Percentiles rank a stretch among this genome's conserved stretches.
Evolutionary conservation across 92 coral and sea anemone genomes (phyloP).

Genomic region (Actinostola sp.): DNA sequence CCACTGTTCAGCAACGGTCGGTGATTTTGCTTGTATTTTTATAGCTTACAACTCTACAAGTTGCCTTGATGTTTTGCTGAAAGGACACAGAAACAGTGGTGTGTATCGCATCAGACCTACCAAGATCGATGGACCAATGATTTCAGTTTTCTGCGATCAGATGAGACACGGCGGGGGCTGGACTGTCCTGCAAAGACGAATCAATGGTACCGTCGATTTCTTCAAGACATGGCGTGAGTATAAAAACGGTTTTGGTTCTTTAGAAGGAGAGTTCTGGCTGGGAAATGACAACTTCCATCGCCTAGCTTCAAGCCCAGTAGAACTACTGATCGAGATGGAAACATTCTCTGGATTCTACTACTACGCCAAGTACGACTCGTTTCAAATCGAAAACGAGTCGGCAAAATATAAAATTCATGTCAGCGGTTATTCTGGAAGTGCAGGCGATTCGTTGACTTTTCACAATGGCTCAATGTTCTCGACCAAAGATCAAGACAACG

Average conservation of each 20-base stretch:
- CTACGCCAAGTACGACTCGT: conserved; percentile 35
- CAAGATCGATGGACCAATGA: neutral
- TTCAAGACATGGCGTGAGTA: conserved; percentile 40
- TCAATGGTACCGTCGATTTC: conserved; percentile 42
- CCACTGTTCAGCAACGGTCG: neutral
- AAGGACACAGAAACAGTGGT: conserved; percentile 26
- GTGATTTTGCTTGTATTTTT: neutral
- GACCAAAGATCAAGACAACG: conserved; percentile 28
- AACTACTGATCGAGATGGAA: conserved; percentile 39
- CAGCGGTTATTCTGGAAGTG: conserved; percentile 36
- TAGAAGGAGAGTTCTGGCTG: conserved; percentile 48
- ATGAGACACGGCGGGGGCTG: conserved; percentile 47
- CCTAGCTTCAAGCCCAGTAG: conserved; percentile 20
- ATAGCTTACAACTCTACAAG: conserved; percentile 16
- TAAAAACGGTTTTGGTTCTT: conserved; percentile 44
- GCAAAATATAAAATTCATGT: conserved; percentile 16
- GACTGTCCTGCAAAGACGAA: conserved; percentile 39
- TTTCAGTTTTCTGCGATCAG: conserved; percentile 36
- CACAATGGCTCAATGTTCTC: conserved; percentile 24
- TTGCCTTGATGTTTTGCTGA: conserved; percentile 36
- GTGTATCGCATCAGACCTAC: conserved; percentile 27
- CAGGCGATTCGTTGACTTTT: conserved; percentile 19
- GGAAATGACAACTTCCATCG: conserved; percentile 44
- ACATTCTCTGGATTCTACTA: conserved; percentile 7
- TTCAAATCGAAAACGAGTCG: conserved; percentile 2